Evolutionary conservation across 2,797 vertebrate species (phyloP).

Genomic region (Phoebastria nigripes): DNA sequence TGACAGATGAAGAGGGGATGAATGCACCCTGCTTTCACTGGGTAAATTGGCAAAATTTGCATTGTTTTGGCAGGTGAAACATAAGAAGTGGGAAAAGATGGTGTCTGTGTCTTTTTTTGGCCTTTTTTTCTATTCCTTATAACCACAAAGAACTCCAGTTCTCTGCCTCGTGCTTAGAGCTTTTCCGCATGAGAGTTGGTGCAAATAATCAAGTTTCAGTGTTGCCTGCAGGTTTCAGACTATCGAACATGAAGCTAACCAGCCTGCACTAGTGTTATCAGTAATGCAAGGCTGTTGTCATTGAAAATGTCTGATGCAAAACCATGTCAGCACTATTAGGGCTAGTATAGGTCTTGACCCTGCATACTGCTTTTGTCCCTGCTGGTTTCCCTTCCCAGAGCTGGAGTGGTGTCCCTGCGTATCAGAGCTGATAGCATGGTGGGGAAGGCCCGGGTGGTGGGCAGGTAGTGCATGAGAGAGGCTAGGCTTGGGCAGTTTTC

Average conservation of each 20-base stretch:
- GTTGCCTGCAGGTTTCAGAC: not conserved
- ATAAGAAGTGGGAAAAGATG: not conserved
- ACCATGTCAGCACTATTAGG: not conserved
- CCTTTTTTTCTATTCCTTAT: not conserved
- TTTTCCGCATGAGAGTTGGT: not conserved
- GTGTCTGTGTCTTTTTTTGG: accelerated
- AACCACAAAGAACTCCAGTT: not conserved
- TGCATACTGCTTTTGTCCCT: not conserved
- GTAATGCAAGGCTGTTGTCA: not conserved
- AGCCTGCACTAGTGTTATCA: not conserved
- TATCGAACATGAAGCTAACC: not conserved
- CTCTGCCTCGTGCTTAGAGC: not conserved
- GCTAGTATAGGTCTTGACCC: not conserved
- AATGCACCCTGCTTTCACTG: not conserved
- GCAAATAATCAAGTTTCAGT: not conserved
- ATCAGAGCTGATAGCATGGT: not conserved
- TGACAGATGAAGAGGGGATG: not conserved
- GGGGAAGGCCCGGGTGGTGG: not conserved
- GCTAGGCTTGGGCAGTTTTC: not conserved
- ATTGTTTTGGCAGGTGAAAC: not conserved
- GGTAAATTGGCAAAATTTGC: not conserved
- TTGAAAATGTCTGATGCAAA: not conserved
- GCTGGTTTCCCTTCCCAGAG: not conserved
- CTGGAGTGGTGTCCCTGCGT: not conserved
- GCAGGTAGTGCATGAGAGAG: not conserved